A percentile compares a stretch with the other conserved stretches of the same genome.
Conservation (phyloP, 64 coral and sea anemone genomes). For the Stylophora pistillata region DNA sequence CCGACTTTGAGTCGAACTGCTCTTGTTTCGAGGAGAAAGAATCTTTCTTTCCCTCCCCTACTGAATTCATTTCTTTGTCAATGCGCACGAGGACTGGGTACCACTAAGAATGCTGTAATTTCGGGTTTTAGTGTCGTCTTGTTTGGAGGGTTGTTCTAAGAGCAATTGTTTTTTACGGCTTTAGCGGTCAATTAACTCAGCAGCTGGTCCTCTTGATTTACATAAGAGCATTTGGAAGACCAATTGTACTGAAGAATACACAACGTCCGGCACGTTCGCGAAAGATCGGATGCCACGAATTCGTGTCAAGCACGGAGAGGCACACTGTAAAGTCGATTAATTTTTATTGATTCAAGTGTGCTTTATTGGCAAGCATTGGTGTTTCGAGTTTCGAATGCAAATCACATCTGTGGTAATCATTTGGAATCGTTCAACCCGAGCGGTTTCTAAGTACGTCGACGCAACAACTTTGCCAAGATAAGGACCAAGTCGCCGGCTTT, state of each 20-base stretch:
- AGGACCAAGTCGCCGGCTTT: neutral
- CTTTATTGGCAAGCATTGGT: neutral
- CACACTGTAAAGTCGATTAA: neutral
- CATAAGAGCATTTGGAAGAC: neutral
- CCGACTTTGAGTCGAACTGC: too few species aligned
- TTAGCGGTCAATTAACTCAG: neutral
- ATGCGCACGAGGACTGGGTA: neutral
- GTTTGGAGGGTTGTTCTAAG: neutral
- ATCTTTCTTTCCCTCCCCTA: neutral
- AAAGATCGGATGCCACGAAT: slow-evolving; percentile 29
- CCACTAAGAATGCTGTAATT: too few species aligned
- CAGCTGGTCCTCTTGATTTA: slow-evolving; percentile 4
- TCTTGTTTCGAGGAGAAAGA: too few species aligned
- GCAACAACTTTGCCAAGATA: neutral
- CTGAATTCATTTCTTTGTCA: neutral
- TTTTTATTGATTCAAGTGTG: neutral
- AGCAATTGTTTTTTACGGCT: neutral
- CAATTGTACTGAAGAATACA: neutral
- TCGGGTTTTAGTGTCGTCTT: neutral
- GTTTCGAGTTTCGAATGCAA: slow-evolving; percentile 12
- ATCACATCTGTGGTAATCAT: neutral
- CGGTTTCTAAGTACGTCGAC: neutral
- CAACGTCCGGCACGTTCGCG: neutral
- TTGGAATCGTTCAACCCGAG: neutral
- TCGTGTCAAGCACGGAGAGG: neutral